Evolutionary conservation across 1,140 invertebrate genomes (phyloP).

Genomic region (Teleogryllus occipitalis): DNA sequence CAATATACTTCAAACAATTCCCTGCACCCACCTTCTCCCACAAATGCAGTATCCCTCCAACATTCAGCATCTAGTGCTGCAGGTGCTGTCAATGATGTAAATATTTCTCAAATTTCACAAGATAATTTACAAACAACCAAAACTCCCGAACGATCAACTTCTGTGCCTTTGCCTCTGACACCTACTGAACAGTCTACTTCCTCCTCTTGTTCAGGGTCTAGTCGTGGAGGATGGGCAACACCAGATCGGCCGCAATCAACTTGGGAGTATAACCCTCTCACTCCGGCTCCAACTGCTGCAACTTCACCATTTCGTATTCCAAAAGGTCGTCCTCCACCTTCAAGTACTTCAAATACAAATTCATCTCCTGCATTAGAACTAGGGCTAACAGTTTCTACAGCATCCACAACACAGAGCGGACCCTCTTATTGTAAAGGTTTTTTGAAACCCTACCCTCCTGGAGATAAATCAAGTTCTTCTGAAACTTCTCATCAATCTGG

Average conservation of each 20-base stretch:
- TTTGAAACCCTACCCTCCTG: constrained; percentile 45
- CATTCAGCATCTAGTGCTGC: not conserved
- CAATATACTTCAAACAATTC: constrained; percentile 13
- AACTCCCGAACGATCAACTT: constrained; percentile 21
- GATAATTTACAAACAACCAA: constrained; percentile 13
- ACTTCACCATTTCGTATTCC: constrained; percentile 50
- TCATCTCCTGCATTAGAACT: constrained; percentile 9
- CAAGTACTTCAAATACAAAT: constrained; percentile 36
- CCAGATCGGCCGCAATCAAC: constrained; percentile 19
- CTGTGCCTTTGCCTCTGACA: constrained; percentile 22
- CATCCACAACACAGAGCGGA: constrained; percentile 33
- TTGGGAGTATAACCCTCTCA: constrained; percentile 16
- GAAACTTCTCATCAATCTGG: not conserved
- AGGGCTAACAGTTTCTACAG: constrained; percentile 28
- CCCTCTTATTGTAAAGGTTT: constrained; percentile 32
- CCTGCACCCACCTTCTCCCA: not conserved
- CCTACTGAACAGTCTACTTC: constrained; percentile 16
- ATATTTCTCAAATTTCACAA: not conserved
- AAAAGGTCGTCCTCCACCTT: constrained; percentile 55
- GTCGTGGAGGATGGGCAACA: constrained; percentile 21
- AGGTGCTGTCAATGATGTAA: constrained; percentile 6
- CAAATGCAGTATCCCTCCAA: not conserved
- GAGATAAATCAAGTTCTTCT: constrained; percentile 14
- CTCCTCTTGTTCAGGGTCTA: constrained; percentile 15
- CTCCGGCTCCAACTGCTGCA: constrained; percentile 11